A percentile compares a stretch with the other conserved stretches of the same genome.
phyloP scores from a whole-genome alignment of 1,140 invertebrate species.

The Kradibia gibbosae region DNA sequence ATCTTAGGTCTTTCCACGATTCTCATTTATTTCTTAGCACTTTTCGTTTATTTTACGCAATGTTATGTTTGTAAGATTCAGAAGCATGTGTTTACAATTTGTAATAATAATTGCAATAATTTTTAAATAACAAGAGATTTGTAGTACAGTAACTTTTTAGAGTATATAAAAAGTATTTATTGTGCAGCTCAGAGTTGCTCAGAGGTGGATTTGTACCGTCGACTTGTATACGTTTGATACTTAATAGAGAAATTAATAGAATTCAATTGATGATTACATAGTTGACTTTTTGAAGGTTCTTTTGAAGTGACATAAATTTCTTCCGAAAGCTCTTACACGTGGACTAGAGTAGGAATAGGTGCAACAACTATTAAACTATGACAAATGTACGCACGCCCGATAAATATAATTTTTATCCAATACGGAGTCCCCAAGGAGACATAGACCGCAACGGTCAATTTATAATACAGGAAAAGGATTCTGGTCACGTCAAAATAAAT shows the following conservation, averaged over 20 bases:
- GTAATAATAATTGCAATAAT: not conserved
- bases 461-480: constrained; percentile 48
- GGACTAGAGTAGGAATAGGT: constrained; percentile 11
- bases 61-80: no score
- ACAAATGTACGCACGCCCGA: constrained; percentile 4
- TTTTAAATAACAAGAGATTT: not conserved
- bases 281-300: constrained; percentile 7
- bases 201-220: not conserved
- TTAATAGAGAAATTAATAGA: not conserved
- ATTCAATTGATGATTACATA: constrained; percentile 5
- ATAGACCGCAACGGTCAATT: not conserved
- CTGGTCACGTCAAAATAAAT: constrained; percentile 36
- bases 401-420: constrained; percentile 39
- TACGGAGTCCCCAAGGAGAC: not conserved
- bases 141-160: not conserved
- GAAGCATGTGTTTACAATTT: not conserved
- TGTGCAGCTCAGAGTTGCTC: not conserved
- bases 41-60: no score
- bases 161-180: not conserved
- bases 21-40: not conserved
- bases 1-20: not conserved
- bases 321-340: constrained; percentile 40
- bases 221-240: not conserved
- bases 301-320: not conserved
- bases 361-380: constrained; percentile 12